Conservation (phyloP, 2,113 vertebrate species). For the Equus quagga region DNA sequence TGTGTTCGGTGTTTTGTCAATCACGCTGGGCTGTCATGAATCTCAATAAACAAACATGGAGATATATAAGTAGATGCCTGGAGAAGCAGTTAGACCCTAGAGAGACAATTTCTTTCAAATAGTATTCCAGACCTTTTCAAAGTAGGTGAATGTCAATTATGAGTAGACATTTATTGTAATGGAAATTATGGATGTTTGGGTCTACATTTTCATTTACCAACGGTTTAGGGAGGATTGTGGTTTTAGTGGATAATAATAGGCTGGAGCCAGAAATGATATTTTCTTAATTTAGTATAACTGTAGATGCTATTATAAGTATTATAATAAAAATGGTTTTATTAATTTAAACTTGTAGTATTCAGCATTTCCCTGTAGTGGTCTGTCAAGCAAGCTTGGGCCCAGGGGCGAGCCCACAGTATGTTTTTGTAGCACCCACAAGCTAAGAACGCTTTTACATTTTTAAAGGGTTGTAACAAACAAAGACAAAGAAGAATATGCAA, state of each 20-base stretch:
- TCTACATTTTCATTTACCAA: conserved; percentile 61
- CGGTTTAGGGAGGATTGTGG: conserved; percentile 40
- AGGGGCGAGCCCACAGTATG: background rate
- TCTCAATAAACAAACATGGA: conserved; percentile 74
- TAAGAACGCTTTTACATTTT: conserved; percentile 58
- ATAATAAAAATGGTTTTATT: conserved; percentile 24
- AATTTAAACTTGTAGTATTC: conserved; percentile 7
- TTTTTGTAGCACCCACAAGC: background rate
- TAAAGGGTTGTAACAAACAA: background rate
- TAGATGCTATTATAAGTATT: background rate
- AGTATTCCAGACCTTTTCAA: conserved; percentile 46
- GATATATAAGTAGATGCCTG: conserved; percentile 31
- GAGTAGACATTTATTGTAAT: conserved; percentile 43
- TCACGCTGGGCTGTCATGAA: conserved; percentile 63
- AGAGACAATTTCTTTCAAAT: conserved; percentile 39
- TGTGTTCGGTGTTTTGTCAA: conserved; percentile 71
- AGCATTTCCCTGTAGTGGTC: background rate
- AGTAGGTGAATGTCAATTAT: conserved; percentile 55
- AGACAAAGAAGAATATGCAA: background rate
- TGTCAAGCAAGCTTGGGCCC: background rate
- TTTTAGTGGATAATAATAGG: conserved; percentile 32
- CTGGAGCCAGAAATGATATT: background rate
- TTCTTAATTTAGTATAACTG: conserved; percentile 53
- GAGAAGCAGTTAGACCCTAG: conserved; percentile 39
- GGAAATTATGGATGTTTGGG: conserved; percentile 24